A percentile compares a stretch with the other conserved stretches of the same genome.
Conservation (phyloP, 2,888 invertebrate genomes). For the Molorchus minor region DNA sequence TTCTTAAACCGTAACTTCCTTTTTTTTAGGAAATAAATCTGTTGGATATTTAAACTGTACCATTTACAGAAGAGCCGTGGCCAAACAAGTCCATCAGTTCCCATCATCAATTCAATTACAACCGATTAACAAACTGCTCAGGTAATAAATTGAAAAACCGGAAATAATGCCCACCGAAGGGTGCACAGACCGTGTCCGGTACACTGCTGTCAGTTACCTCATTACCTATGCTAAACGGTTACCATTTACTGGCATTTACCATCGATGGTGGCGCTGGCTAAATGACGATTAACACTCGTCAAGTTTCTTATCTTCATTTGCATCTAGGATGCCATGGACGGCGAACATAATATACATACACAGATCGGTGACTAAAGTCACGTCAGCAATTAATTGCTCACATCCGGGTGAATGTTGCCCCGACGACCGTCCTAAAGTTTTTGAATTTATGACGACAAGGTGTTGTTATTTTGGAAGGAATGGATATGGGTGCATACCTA, state of each 20-base stretch:
- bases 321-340: slow-evolving; percentile 35
- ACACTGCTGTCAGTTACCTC: slow-evolving; percentile 41
- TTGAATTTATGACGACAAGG: slow-evolving; percentile 9
- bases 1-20: too few relatives aligned
- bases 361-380: slow-evolving; percentile 29
- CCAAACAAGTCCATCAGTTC: too few relatives aligned
- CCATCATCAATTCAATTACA: slow-evolving; percentile 13
- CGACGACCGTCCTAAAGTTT: slow-evolving; percentile 1
- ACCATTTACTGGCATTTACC: slow-evolving; percentile 45
- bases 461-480: too few relatives aligned
- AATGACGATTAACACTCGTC: slow-evolving; percentile 54
- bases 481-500: too few relatives aligned
- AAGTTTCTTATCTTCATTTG: slow-evolving; percentile 37
- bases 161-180: slow-evolving; percentile 16
- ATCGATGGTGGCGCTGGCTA: slow-evolving; percentile 45
- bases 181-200: slow-evolving; percentile 18
- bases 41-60: too few relatives aligned
- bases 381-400: slow-evolving; percentile 36
- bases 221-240: slow-evolving; percentile 58
- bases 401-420: slow-evolving; percentile 23
- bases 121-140: slow-evolving; percentile 9
- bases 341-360: too few relatives aligned
- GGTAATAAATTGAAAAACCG: slow-evolving; percentile 14
- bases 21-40: too few relatives aligned
- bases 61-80: too few relatives aligned